A percentile compares a stretch with the other conserved stretches of the same genome.
phyloP scores from a whole-genome alignment of 2,797 vertebrate species.

The Anas capensis region DNA sequence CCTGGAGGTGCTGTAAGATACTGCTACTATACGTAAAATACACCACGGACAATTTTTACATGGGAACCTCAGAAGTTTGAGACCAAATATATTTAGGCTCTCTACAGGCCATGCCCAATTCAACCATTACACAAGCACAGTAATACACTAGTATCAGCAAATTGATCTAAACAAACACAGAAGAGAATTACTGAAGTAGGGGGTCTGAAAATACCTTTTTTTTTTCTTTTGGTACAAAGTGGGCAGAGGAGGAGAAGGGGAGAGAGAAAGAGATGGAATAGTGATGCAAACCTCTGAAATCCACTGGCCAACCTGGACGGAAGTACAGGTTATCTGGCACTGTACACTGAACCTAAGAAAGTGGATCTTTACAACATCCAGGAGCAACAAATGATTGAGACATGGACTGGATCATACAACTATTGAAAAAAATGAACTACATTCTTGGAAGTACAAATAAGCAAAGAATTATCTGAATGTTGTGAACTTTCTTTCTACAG shows the following conservation, averaged over 20 bases:
- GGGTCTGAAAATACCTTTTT: neutral
- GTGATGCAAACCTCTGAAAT: too few species aligned
- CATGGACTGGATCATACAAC: neutral
- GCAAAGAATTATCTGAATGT: neutral
- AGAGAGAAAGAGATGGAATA: too few species aligned
- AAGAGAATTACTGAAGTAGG: neutral
- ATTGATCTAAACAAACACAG: neutral
- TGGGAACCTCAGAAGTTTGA: fast-evolving
- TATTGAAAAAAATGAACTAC: fast-evolving
- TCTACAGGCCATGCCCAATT: neutral
- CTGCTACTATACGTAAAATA: neutral
- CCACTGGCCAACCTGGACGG: too few species aligned
- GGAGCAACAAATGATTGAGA: neutral
- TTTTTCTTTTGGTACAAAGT: neutral
- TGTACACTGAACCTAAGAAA: too few species aligned
- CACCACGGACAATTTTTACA: neutral
- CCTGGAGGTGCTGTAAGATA: neutral
- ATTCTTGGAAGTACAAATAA: neutral
- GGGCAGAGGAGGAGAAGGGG: neutral
- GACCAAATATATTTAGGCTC: neutral
- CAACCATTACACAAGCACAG: neutral
- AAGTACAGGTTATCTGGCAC: too few species aligned
- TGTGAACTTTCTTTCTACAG: neutral
- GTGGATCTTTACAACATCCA: neutral
- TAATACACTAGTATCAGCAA: neutral